Evolutionary conservation across 2,113 vertebrate genomes (phyloP), one percentile per base, ranked within the genome.

Genomic region (Cyanoliseus patagonus): DNA sequence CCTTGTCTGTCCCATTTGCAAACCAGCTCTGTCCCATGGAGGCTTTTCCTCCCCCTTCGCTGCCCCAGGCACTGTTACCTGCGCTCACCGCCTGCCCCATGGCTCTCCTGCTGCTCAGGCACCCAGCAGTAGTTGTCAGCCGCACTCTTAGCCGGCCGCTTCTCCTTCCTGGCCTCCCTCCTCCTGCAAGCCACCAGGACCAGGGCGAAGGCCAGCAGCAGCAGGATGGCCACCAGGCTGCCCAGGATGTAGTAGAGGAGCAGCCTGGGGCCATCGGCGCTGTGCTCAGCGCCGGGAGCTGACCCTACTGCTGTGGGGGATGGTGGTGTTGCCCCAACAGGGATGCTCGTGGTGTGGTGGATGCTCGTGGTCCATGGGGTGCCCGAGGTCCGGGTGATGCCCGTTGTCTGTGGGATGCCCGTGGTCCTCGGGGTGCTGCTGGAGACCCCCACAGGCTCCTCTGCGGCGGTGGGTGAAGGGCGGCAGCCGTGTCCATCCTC

Each of bases 41-140:
- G 0, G 76, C 35, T 59, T 74, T 14, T 27, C 27, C 5, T 23
- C 46, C 64, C 64, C 4, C 66, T 59, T 41, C 1, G 1, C 41
- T 47, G 46, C 35, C 35, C 13, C 3, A 1, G 53, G n/a, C 3
- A 6, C 72, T 1, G 51, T 97, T 97, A 98, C 97, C 98, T 97
- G 97, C 92, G 95, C 55, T 97, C 95, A 39, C 97, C 82, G 35
- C 96, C 95, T 9, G 12, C 57, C 57, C 94, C 88, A 11, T 59
- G 89, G 66, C 78, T 66, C 72, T 98, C 97, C 1, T 95, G 70
- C 70, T 97, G 83, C 62, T 98, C 98, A 0, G 98, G 97, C 62
- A 98, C 97, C 98, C 98, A 98, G 87, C 97, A 96, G 39, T 98
- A 98, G 78, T 96, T 97, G 52, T 98, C 98, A 0, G 98, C 82